phyloP scores from a whole-genome alignment of 2,113 vertebrate species.

The Elaphurus davidianus region DNA sequence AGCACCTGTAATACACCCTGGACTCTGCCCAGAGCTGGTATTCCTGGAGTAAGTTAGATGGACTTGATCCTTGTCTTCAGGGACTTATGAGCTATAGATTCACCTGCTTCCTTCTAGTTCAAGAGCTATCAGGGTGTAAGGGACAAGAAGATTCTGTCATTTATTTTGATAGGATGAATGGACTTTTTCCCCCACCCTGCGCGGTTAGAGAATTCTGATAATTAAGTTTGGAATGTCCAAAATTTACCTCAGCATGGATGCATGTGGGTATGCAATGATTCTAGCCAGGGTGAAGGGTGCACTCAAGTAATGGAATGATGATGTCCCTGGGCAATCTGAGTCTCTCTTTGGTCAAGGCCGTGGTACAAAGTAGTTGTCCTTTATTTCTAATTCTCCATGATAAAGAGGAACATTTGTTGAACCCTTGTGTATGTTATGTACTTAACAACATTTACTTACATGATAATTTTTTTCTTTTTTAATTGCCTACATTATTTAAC shows the following conservation, averaged over 20 bases:
- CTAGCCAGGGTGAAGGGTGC: not conserved
- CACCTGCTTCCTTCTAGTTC: not conserved
- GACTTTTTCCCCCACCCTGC: not conserved
- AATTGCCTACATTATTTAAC: not conserved
- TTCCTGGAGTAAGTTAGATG: too few relatives aligned
- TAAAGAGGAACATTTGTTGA: not conserved
- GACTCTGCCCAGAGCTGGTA: too few relatives aligned
- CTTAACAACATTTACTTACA: not conserved
- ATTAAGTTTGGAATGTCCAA: not conserved
- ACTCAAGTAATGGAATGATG: not conserved
- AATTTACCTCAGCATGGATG: not conserved
- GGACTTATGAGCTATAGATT: not conserved
- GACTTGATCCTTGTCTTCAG: accelerated
- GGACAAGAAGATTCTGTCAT: not conserved
- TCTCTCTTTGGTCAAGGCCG: not conserved
- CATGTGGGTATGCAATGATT: too few relatives aligned
- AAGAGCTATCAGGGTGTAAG: not conserved
- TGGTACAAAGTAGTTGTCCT: not conserved
- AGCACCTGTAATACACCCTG: accelerated
- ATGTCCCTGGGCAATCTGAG: not conserved
- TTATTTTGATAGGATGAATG: not conserved
- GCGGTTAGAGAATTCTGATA: not conserved
- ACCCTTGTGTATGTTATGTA: not conserved
- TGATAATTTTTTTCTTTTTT: not conserved
- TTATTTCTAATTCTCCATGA: not conserved